phyloP scores from a whole-genome alignment of 2,888 invertebrate genomes.

The Taenaris catops region DNA sequence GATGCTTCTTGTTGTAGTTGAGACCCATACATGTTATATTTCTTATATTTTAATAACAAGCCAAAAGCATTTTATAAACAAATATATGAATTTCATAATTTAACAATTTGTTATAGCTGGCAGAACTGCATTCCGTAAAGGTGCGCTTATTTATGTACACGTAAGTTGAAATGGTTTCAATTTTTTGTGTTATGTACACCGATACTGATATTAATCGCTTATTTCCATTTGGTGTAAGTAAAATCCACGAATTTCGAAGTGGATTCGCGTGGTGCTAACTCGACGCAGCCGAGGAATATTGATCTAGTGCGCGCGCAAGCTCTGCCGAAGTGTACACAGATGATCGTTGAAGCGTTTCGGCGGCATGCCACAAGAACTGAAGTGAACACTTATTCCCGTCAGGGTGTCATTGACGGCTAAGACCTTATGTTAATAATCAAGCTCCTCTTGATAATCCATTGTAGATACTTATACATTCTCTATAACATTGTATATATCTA shows the following conservation, averaged over 20 bases:
- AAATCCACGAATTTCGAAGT: slow-evolving; percentile 59
- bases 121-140: too few species aligned
- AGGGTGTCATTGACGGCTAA: slow-evolving; percentile 54
- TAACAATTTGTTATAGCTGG: too few species aligned
- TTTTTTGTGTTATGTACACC: too few species aligned
- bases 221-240: too few species aligned
- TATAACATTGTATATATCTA: too few species aligned
- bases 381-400: slow-evolving; percentile 59
- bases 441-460: slow-evolving; percentile 26
- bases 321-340: slow-evolving; percentile 66
- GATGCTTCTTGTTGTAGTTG: too few species aligned
- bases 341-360: slow-evolving; percentile 57
- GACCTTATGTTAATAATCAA: slow-evolving; percentile 36
- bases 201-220: slow-evolving; percentile 25
- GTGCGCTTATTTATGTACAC: too few species aligned
- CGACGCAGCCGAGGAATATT: slow-evolving; percentile 65
- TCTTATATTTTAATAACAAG: too few species aligned
- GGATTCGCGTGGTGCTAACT: slow-evolving; percentile 61
- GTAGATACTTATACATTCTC: slow-evolving; percentile 12
- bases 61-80: too few species aligned
- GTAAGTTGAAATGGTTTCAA: too few species aligned
- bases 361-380: slow-evolving; percentile 56
- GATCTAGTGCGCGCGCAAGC: slow-evolving; percentile 76
- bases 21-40: too few species aligned
- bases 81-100: too few species aligned